These are phyloP conservation scores for Eriocheir sinensis DNA, from an alignment of 1,140 invertebrate genomes.

Conservation along the genomic window DNA sequence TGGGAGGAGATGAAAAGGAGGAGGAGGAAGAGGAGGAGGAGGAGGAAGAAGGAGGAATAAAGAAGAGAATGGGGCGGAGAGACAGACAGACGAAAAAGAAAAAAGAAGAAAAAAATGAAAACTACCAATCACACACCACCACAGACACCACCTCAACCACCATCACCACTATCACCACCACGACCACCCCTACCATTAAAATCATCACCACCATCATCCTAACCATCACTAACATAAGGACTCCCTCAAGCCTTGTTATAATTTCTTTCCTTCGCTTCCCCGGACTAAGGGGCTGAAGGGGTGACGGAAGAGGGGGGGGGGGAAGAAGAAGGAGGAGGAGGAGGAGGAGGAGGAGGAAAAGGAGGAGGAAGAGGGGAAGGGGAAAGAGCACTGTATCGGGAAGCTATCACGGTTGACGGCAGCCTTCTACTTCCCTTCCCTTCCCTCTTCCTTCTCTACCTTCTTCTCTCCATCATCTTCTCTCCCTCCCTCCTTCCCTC, in stretches of 20 bases:
- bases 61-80: background rate
- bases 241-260: background rate
- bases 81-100: too few species aligned
- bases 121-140: background rate
- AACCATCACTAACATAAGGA: background rate
- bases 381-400: background rate
- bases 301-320: too few species aligned
- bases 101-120: background rate
- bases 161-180: background rate
- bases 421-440: background rate
- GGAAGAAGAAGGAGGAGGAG: too few species aligned
- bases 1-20: background rate
- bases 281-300: background rate
- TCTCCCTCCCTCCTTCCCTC: background rate
- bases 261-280: background rate
- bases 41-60: background rate
- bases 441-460: background rate
- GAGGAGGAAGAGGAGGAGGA: background rate
- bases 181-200: background rate
- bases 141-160: background rate
- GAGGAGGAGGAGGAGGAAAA: too few species aligned
- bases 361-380: background rate
- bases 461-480: background rate
- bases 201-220: background rate
- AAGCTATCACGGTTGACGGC: constrained; percentile 1